Conservation (phyloP, 2,113 vertebrate species). For the Pavo muticus region DNA sequence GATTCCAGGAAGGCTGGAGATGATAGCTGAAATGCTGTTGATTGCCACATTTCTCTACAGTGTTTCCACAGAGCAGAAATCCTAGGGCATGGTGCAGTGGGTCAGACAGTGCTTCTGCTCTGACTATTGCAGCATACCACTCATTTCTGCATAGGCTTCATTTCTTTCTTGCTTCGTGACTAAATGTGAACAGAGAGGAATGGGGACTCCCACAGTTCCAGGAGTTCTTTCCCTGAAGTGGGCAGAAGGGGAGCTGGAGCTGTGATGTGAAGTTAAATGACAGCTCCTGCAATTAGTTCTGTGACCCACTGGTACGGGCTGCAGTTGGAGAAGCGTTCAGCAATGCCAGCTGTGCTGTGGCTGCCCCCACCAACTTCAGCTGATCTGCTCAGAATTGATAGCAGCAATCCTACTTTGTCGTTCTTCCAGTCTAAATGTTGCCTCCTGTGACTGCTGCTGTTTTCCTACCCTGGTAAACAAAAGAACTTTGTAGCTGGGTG, state of each 20-base stretch:
- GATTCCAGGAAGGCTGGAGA: not conserved
- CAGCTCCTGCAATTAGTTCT: not conserved
- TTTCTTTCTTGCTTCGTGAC: not conserved
- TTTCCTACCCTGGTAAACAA: not conserved
- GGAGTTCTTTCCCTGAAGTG: not conserved
- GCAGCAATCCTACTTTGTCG: not conserved
- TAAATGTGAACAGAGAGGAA: not conserved
- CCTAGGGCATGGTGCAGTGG: slow-evolving; percentile 11
- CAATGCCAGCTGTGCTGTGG: not conserved
- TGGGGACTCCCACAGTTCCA: not conserved
- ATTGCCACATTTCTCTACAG: not conserved
- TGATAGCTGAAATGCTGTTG: not conserved
- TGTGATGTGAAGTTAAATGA: not conserved
- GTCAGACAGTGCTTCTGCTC: not conserved
- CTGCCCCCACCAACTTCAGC: not conserved
- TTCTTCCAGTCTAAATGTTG: not conserved
- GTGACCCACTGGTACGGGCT: not conserved
- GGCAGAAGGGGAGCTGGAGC: not conserved
- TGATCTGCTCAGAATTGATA: not conserved
- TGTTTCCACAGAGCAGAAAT: not conserved
- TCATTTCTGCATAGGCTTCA: not conserved
- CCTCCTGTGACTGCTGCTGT: accelerated
- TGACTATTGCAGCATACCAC: not conserved
- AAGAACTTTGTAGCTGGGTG: not conserved
- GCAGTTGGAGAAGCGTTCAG: not conserved